Base-by-base conservation (phyloP, 2,888 invertebrate genomes). In the Athalia rosae region DNA sequence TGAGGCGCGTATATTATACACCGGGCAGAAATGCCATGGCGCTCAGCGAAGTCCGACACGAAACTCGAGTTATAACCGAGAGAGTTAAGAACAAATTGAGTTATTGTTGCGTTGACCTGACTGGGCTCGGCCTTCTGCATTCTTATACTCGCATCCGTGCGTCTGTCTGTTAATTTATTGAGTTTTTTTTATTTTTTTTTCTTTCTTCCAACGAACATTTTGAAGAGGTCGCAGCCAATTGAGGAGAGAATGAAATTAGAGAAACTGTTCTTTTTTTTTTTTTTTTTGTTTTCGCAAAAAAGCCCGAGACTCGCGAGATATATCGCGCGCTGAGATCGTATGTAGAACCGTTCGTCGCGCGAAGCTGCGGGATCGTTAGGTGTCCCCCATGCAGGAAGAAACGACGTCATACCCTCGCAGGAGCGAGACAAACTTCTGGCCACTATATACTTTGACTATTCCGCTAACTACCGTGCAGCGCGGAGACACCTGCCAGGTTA, bases 401-500 rank as follows among this genome's bases (percentile, higher is more conserved):
- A 9, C 53, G 9, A 4, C 6, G n/a, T 9, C 7, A 9, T 53
- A n/a, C 7, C 53, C 53, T 53, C n/a, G 53, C 9, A 9, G 53
- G 6, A 50, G 50, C 67, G 50, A 5, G 28, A 28, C 47, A 41
- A 50, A 50, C 50, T 9, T 53, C 53, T 28, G 28, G 28, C 28
- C 28, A 28, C 28, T 28, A 28, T 28, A 28, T 28, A 28, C 28
- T 28, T 28, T 28, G 28, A 53, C n/a, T 53, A 53, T 67, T 67
- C 67, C 58, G 71, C 45, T 58, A 56, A 71, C 71, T 56, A 58
- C 41, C 11, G 11, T 5, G 50, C 15, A 13, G 50, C 71, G 71
- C 58, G 13, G 45, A 71, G 71, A 71, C 71, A 71, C 71, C 71
- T 71, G 71, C 71, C 58, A 71, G 58, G 71, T 71, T 58, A 71